Conservation (phyloP, 2,113 vertebrate species). For the Actinemys pallida region DNA sequence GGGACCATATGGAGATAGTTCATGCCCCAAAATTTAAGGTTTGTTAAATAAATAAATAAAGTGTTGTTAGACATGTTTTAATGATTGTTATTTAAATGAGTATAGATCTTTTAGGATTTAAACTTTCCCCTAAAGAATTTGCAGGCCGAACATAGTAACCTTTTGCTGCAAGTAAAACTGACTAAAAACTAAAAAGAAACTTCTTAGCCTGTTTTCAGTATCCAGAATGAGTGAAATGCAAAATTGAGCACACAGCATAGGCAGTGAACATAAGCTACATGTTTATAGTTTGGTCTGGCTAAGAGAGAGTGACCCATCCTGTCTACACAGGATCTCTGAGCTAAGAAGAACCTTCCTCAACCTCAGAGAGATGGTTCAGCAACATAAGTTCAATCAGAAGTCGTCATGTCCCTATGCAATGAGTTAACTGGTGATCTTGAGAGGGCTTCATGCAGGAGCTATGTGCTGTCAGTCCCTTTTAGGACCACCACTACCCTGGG, state of each 20-base stretch:
- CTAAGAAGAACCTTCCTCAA: neutral
- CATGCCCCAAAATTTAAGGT: neutral
- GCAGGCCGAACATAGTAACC: neutral
- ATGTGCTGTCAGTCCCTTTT: neutral
- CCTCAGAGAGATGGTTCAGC: neutral
- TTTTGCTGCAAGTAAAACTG: neutral
- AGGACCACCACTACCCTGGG: rapidly evolving
- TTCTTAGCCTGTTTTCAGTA: neutral
- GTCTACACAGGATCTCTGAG: neutral
- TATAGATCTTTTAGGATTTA: neutral
- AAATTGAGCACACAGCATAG: neutral
- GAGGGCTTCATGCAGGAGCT: neutral
- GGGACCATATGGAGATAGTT: neutral
- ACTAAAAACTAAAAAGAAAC: neutral
- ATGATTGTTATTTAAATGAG: neutral
- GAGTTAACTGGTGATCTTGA: neutral
- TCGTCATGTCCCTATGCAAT: neutral
- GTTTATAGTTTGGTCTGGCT: neutral
- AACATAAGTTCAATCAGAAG: neutral
- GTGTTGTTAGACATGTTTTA: neutral
- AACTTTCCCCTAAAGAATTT: neutral
- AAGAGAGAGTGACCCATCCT: neutral
- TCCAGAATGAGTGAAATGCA: neutral
- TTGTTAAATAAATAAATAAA: neutral
- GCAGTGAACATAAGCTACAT: neutral